Percentiles rank a stretch among this genome's conserved stretches.
These are phyloP conservation scores for Rutpela maculata DNA, from an alignment of 2,888 invertebrate species.

Conservation along the genomic window DNA sequence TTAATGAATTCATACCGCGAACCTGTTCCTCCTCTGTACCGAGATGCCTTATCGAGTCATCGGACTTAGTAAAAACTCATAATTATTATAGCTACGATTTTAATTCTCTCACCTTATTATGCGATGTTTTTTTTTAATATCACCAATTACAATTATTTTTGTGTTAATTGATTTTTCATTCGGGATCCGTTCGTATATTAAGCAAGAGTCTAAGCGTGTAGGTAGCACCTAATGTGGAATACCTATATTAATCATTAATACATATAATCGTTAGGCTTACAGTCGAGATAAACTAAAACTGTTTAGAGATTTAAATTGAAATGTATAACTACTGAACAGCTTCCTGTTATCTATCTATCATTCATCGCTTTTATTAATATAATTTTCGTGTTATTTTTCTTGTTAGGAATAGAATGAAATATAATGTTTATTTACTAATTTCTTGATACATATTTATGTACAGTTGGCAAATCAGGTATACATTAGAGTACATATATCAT, in stretches of 20 bases:
- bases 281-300: neutral
- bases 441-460: no score
- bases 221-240: neutral
- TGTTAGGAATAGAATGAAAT: no score
- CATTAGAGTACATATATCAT: no score
- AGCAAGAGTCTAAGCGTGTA: neutral
- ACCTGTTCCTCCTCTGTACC: conserved; percentile 45
- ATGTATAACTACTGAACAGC: no score
- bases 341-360: no score
- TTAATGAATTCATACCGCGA: conserved; percentile 42
- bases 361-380: no score
- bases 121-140: neutral
- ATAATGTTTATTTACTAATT: no score
- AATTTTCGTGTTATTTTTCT: no score
- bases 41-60: conserved; percentile 31
- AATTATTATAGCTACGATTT: conserved; percentile 27
- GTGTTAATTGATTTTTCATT: conserved; percentile 16
- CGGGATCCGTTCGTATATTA: neutral
- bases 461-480: no score
- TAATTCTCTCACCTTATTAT: conserved; percentile 29
- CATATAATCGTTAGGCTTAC: neutral
- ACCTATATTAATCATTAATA: no score
- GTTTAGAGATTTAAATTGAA: no score
- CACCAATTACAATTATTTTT: conserved; percentile 13
- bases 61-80: conserved; percentile 34